Percentiles rank a stretch among this genome's conserved stretches.
Conservation (phyloP, 2,888 invertebrate genomes). For the Trypoxylon attenuatum region DNA sequence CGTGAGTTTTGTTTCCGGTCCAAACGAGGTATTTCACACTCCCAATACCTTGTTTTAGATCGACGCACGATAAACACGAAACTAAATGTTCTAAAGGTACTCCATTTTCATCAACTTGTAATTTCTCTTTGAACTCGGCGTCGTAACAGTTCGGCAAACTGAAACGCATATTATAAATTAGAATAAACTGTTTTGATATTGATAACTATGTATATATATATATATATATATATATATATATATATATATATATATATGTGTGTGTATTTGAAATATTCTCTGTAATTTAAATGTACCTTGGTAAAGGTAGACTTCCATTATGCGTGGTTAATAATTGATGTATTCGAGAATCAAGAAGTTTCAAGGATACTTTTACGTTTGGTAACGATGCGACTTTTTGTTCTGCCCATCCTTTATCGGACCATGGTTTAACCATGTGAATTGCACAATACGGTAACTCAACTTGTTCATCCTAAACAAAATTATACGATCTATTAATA, state of each 20-base stretch:
- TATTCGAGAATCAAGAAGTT: constrained; percentile 80
- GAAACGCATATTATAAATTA: constrained; percentile 44
- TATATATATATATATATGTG: too few relatives aligned
- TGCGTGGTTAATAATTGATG: constrained; percentile 84
- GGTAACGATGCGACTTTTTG: constrained; percentile 81
- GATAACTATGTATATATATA: too few relatives aligned
- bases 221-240: too few relatives aligned
- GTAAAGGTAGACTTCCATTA: constrained; percentile 85
- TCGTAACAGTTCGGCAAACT: constrained; percentile 90
- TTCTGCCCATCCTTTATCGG: constrained; percentile 84
- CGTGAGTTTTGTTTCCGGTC: constrained; percentile 64
- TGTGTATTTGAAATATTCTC: background rate
- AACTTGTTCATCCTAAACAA: constrained; percentile 73
- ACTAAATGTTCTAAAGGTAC: constrained; percentile 94
- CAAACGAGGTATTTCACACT: constrained; percentile 78
- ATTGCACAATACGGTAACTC: constrained; percentile 81
- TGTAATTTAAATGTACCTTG: constrained; percentile 78
- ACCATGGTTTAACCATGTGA: constrained; percentile 79
- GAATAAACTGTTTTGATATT: background rate
- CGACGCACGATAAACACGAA: constrained; percentile 86
- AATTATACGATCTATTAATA: too few relatives aligned
- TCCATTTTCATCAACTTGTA: constrained; percentile 81
- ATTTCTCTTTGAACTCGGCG: constrained; percentile 80
- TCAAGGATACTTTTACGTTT: constrained; percentile 78
- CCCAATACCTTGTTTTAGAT: constrained; percentile 75